These are phyloP conservation scores for Dilophus febrilis DNA, from an alignment of 2,888 invertebrate species.

Conservation along the genomic window DNA sequence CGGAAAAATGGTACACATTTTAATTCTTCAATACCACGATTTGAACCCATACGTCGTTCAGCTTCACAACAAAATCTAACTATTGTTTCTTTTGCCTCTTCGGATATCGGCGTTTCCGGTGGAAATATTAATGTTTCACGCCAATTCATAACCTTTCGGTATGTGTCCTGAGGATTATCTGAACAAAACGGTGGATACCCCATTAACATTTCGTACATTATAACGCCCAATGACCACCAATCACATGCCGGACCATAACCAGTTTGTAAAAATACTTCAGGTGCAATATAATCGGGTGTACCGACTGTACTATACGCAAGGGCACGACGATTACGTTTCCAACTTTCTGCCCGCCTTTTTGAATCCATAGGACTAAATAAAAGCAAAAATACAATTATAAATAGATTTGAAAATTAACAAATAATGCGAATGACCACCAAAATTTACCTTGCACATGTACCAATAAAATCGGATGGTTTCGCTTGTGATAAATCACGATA, in stretches of 20 bases:
- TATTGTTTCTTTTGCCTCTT: conserved; percentile 91
- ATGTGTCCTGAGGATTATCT: conserved; percentile 46
- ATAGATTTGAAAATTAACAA: neutral
- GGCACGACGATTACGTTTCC: conserved; percentile 95
- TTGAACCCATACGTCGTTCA: conserved; percentile 78
- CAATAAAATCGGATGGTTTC: conserved; percentile 83
- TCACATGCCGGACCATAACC: conserved; percentile 97
- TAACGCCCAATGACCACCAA: conserved; percentile 99
- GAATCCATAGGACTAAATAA: conserved; percentile 73
- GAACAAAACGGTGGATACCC: conserved; percentile 99
- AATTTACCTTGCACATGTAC: conserved; percentile 28
- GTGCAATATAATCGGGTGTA: conserved; percentile 99
- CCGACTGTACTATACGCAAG: conserved; percentile 89
- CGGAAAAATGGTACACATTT: conserved; percentile 87
- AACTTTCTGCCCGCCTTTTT: conserved; percentile 93
- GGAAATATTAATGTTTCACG: conserved; percentile 95
- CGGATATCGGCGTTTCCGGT: conserved; percentile 97
- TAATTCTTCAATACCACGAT: conserved; percentile 84
- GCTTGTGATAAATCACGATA: conserved; percentile 94
- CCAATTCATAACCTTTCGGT: conserved; percentile 96
- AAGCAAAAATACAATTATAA: neutral
- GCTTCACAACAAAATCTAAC: conserved; percentile 93
- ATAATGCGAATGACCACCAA: no score
- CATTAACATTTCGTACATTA: conserved; percentile 99
- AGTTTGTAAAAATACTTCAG: conserved; percentile 90